Conservation (phyloP, 2,888 invertebrate species). For the Eledona agricola region DNA sequence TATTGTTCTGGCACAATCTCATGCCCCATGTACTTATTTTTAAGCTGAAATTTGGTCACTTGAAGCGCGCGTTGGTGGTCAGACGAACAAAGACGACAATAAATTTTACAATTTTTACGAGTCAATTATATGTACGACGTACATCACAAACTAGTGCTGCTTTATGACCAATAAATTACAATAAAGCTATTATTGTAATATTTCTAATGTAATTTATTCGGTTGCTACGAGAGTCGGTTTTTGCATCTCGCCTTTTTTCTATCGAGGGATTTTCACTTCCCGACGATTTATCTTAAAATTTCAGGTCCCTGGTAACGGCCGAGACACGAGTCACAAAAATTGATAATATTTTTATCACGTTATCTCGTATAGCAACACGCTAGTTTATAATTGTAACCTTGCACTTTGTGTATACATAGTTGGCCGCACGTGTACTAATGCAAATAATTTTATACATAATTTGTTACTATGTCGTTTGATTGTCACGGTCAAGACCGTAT, state of each 20-base stretch:
- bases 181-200: constrained; percentile 35
- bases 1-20: constrained; percentile 9
- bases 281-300: too few species aligned
- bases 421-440: constrained; percentile 7
- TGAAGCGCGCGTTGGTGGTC: neutral
- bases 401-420: constrained; percentile 10
- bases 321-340: neutral
- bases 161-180: constrained; percentile 40
- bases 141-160: too few species aligned
- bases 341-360: neutral
- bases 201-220: too few species aligned
- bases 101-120: neutral
- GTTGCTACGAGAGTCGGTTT: too few species aligned
- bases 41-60: too few species aligned
- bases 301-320: too few species aligned
- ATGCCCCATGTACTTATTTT: too few species aligned
- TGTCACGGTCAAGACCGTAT: too few species aligned
- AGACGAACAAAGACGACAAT: neutral
- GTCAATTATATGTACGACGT: constrained; percentile 19
- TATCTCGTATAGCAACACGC: constrained; percentile 23
- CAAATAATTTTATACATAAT: too few species aligned
- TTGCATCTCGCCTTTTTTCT: too few species aligned
- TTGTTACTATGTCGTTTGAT: too few species aligned
- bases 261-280: too few species aligned
- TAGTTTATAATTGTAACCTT: constrained; percentile 9